Evolutionary conservation across 2,888 invertebrate genomes (phyloP).

Genomic region (Exephanes ischioxanthus): DNA sequence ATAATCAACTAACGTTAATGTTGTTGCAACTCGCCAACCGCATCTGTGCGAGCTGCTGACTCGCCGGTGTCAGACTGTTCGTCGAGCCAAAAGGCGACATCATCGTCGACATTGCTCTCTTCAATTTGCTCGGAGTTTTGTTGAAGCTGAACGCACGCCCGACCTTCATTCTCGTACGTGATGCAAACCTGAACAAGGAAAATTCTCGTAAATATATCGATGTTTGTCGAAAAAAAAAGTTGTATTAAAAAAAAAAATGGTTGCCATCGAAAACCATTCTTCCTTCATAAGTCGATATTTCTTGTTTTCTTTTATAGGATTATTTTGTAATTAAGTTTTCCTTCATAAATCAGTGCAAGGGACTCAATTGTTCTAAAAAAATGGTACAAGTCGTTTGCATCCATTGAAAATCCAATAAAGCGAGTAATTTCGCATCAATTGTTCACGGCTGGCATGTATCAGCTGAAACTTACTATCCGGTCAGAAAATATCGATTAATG

Average conservation of each 20-base stretch:
- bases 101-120: conserved; percentile 97
- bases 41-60: conserved; percentile 93
- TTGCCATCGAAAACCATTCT: conserved; percentile 54
- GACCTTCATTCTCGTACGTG: conserved; percentile 94
- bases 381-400: neutral
- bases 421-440: too few species aligned
- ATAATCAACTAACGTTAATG: conserved; percentile 90
- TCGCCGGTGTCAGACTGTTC: conserved; percentile 93
- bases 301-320: neutral
- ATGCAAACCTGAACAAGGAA: conserved; percentile 87
- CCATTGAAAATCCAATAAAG: too few species aligned
- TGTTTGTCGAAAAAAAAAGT: neutral
- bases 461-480: neutral
- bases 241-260: conserved; percentile 41
- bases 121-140: conserved; percentile 97
- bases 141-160: conserved; percentile 98
- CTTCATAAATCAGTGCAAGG: neutral
- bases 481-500: conserved; percentile 2
- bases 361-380: neutral
- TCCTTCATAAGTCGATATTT: conserved; percentile 7
- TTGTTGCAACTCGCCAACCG: conserved; percentile 94
- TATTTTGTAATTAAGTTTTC: neutral
- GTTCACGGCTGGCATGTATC: too few species aligned
- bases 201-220: conserved; percentile 38
- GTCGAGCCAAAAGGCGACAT: conserved; percentile 96